Percentiles rank a stretch among this genome's conserved stretches.
Conservation (phyloP, 1,140 invertebrate genomes). For the Neuroterus valhalla region DNA sequence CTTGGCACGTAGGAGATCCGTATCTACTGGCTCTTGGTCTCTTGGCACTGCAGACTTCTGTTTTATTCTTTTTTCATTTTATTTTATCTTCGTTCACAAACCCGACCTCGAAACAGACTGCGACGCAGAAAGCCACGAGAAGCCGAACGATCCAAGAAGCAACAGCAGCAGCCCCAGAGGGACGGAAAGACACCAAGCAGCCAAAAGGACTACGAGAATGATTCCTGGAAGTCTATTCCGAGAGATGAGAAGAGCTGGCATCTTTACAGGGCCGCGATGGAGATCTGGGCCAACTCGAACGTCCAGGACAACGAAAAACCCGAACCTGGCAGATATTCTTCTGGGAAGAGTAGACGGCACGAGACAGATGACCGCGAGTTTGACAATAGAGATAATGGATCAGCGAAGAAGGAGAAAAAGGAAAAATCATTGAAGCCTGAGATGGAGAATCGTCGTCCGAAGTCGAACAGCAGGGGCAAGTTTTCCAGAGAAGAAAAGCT, state of each 20-base stretch:
- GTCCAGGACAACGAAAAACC: conserved; percentile 54
- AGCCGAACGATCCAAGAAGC: conserved; percentile 52
- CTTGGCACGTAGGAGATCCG: conserved; percentile 59
- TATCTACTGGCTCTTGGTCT: conserved; percentile 59
- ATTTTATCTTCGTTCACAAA: conserved; percentile 63
- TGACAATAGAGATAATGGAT: conserved; percentile 50
- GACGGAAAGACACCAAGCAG: conserved; percentile 41
- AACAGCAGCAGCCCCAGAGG: conserved; percentile 48
- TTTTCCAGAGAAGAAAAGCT: conserved; percentile 43
- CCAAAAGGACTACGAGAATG: conserved; percentile 70
- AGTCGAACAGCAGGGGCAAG: conserved; percentile 52
- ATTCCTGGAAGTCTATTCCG: conserved; percentile 73
- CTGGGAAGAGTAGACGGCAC: conserved; percentile 43
- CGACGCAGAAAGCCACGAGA: conserved; percentile 70
- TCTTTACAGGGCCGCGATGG: conserved; percentile 72
- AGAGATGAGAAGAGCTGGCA: conserved; percentile 75
- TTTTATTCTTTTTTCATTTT: conserved; percentile 59
- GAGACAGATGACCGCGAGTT: conserved; percentile 55
- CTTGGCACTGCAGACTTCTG: conserved; percentile 54
- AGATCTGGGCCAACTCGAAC: conserved; percentile 71
- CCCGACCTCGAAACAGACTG: conserved; percentile 69
- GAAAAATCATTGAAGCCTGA: conserved; percentile 45
- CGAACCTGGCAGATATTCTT: conserved; percentile 52
- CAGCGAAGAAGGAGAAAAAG: conserved; percentile 53
- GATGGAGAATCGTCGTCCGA: conserved; percentile 35